Base-by-base conservation (phyloP, 2,888 invertebrate genomes). In the Anagyrus pseudococci region DNA sequence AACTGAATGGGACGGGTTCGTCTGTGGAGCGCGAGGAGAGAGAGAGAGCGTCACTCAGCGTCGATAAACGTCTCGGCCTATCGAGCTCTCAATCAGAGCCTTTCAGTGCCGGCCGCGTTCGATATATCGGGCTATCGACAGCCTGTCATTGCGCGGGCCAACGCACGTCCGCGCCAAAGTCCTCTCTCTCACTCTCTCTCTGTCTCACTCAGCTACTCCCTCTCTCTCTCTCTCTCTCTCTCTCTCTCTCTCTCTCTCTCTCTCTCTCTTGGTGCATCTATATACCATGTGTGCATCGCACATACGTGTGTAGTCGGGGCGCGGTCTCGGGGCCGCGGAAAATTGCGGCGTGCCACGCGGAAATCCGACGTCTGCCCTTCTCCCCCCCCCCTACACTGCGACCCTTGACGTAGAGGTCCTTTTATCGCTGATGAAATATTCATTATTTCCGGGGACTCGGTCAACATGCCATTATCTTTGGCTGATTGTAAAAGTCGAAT, bases 51-150 rank as follows among this genome's bases (percentile, higher is more conserved):
- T 41, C 40, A 44, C 23, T 55, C 19, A 8, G 43, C 41, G 47
- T 57, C 60, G 54, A 58, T 58, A 46, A 61, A 64, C 58, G 57
- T 61, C 60, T 57, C 43, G 20, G 37, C 54, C 53, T 57, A 58
- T 58, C 54, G 15, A 23, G 29, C 41, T 60, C 57, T 58, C 54
- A 57, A 64, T 61, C 54, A 57, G 37, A 37, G 49, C 29, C 29
- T 29, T 7, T 29, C 29, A 29, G 29, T 10, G 10, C 10, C 29
- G 19, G 17, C 1, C n/a, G 33, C 50, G 53, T 37, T 55, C 50
- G 44, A 47, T 60, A 56, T n/a, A n/a, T n/a, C n/a, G n/a, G 44
- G 44, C 17, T 62, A 62, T 65, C 55, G 58, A 61, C 58, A 58
- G 26, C 25, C 58, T 62, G 62, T 58, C 65, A 62, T 4, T 37